Conservation (phyloP, 2,888 invertebrate species). For the Priocnemis perturbator region DNA sequence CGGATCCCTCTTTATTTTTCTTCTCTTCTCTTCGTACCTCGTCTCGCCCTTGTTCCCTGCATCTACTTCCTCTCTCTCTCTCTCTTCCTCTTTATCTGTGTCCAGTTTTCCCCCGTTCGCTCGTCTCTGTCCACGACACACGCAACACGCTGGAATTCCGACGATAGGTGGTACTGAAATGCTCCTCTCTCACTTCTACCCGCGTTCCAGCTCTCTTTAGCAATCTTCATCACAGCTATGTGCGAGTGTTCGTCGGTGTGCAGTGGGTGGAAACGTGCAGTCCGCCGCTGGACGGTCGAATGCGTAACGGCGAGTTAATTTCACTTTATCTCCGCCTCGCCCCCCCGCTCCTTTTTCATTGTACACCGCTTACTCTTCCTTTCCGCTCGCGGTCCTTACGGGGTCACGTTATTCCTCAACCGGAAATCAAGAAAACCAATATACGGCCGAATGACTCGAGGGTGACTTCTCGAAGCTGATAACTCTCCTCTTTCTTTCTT, state of each 20-base stretch:
- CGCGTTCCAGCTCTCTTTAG: background rate
- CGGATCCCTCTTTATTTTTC: conserved; percentile 3
- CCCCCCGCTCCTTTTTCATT: no score
- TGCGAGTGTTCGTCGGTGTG: no score
- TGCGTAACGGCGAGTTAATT: conserved; percentile 7
- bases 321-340: background rate
- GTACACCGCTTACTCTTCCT: no score
- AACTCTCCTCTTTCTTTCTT: no score
- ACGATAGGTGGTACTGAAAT: background rate
- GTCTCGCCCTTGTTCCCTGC: conserved; percentile 9
- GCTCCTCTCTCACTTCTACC: background rate
- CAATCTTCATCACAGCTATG: no score
- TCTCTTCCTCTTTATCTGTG: background rate
- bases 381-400: no score
- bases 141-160: no score
- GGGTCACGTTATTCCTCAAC: no score
- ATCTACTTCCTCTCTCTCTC: conserved; percentile 10
- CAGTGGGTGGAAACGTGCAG: no score
- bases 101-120: background rate
- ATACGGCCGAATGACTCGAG: no score
- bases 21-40: conserved; percentile 8
- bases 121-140: background rate
- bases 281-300: conserved; percentile 2
- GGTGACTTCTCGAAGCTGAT: no score
- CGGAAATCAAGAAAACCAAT: no score